phyloP scores from a whole-genome alignment of 2,888 invertebrate species.

The Acronicta alni region DNA sequence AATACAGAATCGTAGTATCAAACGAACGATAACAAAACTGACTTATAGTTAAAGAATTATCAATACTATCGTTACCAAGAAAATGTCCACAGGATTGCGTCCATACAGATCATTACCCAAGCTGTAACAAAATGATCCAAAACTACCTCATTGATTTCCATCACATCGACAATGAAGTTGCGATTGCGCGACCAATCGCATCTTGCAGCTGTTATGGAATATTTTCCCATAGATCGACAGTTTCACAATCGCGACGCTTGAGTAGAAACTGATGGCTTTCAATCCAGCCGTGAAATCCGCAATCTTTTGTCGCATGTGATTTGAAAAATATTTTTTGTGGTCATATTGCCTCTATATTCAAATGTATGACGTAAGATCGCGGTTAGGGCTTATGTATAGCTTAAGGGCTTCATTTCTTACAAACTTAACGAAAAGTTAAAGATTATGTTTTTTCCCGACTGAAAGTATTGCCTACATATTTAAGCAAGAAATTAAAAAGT shows the following conservation, averaged over 20 bases:
- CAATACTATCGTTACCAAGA: constrained; percentile 2
- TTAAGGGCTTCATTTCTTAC: no score
- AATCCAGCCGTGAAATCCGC: constrained; percentile 53
- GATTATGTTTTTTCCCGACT: no score
- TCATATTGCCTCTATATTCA: constrained; percentile 9
- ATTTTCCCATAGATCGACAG: constrained; percentile 63
- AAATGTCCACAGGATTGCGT: constrained; percentile 23
- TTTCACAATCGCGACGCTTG: constrained; percentile 61
- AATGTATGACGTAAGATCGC: constrained; percentile 7
- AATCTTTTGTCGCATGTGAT: constrained; percentile 51
- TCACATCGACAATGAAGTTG: constrained; percentile 42
- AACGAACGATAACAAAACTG: no score
- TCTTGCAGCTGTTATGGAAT: constrained; percentile 60
- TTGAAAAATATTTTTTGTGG: constrained; percentile 42
- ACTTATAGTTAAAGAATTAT: not conserved
- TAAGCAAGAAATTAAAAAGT: no score
- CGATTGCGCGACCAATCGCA: constrained; percentile 60
- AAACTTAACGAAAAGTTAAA: no score
- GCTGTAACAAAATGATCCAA: constrained; percentile 43
- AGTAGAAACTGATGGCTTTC: constrained; percentile 54
- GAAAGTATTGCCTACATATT: no score
- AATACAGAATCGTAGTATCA: no score
- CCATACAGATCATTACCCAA: constrained; percentile 32
- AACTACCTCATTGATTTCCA: constrained; percentile 59
- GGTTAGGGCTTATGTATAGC: not conserved